Evolutionary conservation across 2,888 invertebrate species (phyloP).

Genomic region (Agrypnus murinus): DNA sequence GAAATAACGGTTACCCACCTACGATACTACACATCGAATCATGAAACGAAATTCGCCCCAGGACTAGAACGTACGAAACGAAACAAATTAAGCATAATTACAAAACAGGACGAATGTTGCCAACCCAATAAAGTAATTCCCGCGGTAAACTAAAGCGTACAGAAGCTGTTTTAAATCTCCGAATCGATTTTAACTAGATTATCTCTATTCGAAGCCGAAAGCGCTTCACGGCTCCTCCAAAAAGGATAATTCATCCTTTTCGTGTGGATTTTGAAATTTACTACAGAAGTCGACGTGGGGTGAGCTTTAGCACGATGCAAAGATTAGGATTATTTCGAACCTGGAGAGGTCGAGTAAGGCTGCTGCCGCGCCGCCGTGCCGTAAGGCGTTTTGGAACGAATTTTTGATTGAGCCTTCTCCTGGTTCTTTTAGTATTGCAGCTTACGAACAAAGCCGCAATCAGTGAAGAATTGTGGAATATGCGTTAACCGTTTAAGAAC

Average conservation of each 20-base stretch:
- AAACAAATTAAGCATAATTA: constrained; percentile 42
- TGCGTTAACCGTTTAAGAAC: too few species aligned
- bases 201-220: constrained; percentile 6
- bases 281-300: constrained; percentile 3
- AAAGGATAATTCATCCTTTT: constrained; percentile 9
- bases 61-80: constrained; percentile 12
- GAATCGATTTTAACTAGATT: constrained; percentile 37
- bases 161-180: constrained; percentile 38
- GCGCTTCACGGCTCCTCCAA: too few species aligned
- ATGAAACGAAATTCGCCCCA: background rate
- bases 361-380: background rate
- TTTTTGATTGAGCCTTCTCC: constrained; percentile 35
- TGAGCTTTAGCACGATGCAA: background rate
- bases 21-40: too few species aligned
- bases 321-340: constrained; percentile 34
- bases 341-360: constrained; percentile 26
- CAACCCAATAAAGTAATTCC: constrained; percentile 47
- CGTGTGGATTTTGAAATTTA: constrained; percentile 15
- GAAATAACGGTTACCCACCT: too few species aligned
- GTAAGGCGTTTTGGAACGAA: constrained; percentile 26
- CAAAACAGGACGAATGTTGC: constrained; percentile 36
- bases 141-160: constrained; percentile 36
- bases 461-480: constrained; percentile 25
- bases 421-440: constrained; percentile 31
- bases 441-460: constrained; percentile 38